These are phyloP conservation scores for Aspidiotus destructor DNA, from an alignment of 2,888 invertebrate species.

Conservation along the genomic window DNA sequence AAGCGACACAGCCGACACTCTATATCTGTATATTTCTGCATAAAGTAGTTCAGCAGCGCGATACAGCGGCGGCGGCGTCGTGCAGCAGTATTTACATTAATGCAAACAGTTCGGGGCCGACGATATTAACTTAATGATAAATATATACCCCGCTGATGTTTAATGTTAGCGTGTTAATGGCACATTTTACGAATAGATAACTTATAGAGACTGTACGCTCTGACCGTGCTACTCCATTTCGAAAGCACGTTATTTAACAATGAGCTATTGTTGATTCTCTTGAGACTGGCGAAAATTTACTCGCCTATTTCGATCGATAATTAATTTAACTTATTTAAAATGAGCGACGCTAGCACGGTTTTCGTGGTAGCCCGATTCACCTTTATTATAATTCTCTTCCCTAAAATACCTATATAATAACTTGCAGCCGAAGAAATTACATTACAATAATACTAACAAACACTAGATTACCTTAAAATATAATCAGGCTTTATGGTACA, in stretches of 20 bases:
- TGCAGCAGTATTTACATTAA: background rate
- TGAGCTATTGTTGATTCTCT: conserved; percentile 11
- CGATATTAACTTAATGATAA: conserved; percentile 17
- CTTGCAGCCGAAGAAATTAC: background rate
- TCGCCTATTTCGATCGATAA: conserved; percentile 1
- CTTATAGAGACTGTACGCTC: background rate
- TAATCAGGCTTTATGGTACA: no score
- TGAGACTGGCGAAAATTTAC: background rate
- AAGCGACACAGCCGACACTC: background rate
- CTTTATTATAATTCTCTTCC: no score
- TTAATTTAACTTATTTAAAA: background rate
- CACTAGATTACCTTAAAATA: no score
- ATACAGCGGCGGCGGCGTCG: background rate
- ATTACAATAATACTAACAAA: no score
- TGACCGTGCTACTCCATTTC: no score
- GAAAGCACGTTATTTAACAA: conserved; percentile 15
- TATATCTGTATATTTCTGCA: no score
- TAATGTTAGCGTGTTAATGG: conserved; percentile 28
- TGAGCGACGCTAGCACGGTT: no score
- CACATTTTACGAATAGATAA: conserved; percentile 25
- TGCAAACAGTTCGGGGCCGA: conserved; percentile 4
- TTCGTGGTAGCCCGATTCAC: no score
- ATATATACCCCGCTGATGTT: conserved; percentile 5
- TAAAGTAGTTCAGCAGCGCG: background rate
- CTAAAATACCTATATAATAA: background rate